A percentile compares a stretch with the other conserved stretches of the same genome.
phyloP scores from a whole-genome alignment of 1,140 invertebrate species.

The Lysiphlebus fabarum region DNA sequence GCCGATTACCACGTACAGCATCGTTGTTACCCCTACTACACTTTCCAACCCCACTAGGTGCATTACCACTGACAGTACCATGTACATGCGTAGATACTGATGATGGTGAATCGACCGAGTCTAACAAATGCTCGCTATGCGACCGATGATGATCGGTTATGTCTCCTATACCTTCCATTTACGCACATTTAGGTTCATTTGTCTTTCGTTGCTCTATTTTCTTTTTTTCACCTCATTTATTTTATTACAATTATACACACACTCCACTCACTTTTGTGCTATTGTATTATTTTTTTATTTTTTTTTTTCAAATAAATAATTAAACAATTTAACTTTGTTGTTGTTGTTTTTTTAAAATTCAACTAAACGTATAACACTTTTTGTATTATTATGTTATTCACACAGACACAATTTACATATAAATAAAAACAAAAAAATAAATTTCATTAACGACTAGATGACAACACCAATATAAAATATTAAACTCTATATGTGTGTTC shows the following conservation, averaged over 20 bases:
- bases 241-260: no score
- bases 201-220: slow-evolving; percentile 22
- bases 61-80: slow-evolving; percentile 50
- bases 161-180: slow-evolving; percentile 66
- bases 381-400: no score
- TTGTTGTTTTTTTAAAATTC: no score
- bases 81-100: slow-evolving; percentile 58
- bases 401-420: no score
- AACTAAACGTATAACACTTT: no score
- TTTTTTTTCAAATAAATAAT: no score
- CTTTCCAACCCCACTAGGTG: slow-evolving; percentile 36
- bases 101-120: slow-evolving; percentile 58
- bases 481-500: no score
- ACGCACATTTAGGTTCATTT: slow-evolving; percentile 51
- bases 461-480: no score
- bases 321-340: no score
- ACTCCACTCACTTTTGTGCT: no score
- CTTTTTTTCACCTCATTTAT: not conserved
- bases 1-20: slow-evolving; percentile 16
- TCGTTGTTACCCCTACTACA: slow-evolving; percentile 27
- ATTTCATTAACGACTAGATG: no score
- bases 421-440: no score
- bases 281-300: not conserved
- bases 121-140: slow-evolving; percentile 60
- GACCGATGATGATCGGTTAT: slow-evolving; percentile 64